Evolutionary conservation across 2,797 vertebrate species (phyloP).

Genomic region (Sylvia borin): DNA sequence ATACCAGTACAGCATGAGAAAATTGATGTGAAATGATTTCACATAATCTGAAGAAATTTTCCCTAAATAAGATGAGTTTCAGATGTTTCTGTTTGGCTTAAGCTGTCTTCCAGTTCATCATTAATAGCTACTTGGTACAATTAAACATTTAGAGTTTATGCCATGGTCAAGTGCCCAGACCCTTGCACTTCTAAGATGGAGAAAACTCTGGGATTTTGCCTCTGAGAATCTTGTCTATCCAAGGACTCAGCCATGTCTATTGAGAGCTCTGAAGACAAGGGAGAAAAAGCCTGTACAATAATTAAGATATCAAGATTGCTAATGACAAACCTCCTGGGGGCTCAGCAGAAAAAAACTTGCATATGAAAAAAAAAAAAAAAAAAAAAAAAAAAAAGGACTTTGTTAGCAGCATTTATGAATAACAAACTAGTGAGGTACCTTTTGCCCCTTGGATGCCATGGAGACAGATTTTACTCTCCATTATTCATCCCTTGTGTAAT

Average conservation of each 20-base stretch:
- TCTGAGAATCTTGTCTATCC: background rate
- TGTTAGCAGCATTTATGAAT: conserved; percentile 33
- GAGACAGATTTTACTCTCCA: background rate
- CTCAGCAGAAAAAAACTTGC: background rate
- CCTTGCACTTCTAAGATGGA: background rate
- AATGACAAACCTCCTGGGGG: conserved; percentile 13
- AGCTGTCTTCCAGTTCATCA: background rate
- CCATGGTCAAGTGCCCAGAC: background rate
- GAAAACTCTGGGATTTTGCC: background rate
- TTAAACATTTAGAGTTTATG: background rate
- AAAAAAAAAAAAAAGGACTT: background rate
- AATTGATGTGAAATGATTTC: background rate
- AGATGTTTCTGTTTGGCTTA: background rate
- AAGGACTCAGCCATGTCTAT: background rate
- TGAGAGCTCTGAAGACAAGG: background rate
- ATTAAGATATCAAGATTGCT: conserved; percentile 18
- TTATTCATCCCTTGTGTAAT: background rate
- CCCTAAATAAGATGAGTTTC: background rate
- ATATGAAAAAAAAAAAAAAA: background rate
- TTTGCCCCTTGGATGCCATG: background rate
- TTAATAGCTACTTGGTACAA: background rate
- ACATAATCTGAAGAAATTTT: background rate
- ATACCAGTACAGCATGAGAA: background rate
- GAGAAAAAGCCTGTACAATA: background rate
- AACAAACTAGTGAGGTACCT: background rate